Conservation (phyloP, 2,113 vertebrate genomes). For the Micronycteris hirsuta region DNA sequence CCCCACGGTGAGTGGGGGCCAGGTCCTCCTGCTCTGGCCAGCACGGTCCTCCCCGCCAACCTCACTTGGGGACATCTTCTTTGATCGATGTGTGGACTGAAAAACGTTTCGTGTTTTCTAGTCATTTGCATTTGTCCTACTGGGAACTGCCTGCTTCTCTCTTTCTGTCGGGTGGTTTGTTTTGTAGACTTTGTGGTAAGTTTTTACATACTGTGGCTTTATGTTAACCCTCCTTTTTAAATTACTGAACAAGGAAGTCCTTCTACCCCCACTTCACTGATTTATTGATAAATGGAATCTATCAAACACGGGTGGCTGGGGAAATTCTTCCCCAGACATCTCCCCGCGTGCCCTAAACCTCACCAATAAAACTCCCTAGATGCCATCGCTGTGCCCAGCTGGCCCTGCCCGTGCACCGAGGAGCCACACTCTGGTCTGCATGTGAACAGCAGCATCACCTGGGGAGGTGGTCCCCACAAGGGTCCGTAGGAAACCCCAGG, state of each 20-base stretch:
- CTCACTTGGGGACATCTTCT: neutral
- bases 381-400: neutral
- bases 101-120: neutral
- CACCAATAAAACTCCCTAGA: neutral
- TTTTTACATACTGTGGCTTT: neutral
- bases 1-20: neutral
- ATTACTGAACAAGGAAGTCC: neutral
- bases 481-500: neutral
- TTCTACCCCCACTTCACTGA: neutral
- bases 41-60: neutral
- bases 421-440: neutral
- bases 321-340: neutral
- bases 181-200: neutral
- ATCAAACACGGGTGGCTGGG: neutral
- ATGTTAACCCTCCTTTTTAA: neutral
- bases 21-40: neutral
- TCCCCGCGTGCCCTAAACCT: neutral
- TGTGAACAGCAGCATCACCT: neutral
- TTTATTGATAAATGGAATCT: neutral
- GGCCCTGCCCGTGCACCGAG: neutral
- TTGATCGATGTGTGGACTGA: neutral
- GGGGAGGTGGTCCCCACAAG: neutral
- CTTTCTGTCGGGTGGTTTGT: neutral
- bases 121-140: too few relatives aligned
- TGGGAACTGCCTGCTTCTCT: neutral